A percentile compares a stretch with the other conserved stretches of the same genome.
phyloP scores from a whole-genome alignment of 2,888 invertebrate genomes.

The Andrena trimmerana region DNA sequence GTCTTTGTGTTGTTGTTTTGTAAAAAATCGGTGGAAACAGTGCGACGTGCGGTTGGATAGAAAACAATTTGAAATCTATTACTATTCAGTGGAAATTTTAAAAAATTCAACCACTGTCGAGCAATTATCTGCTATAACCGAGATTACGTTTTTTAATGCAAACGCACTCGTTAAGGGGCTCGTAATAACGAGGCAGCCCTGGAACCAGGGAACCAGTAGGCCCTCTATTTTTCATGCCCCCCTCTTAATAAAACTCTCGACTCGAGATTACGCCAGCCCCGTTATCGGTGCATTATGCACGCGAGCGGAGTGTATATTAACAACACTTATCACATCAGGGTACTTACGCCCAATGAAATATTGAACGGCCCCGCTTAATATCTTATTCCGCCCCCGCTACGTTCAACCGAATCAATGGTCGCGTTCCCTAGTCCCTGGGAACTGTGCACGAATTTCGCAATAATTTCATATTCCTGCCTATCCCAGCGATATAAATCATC shows the following conservation, averaged over 20 bases:
- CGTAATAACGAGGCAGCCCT: not conserved
- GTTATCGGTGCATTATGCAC: slow-evolving; percentile 43
- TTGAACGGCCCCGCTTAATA: slow-evolving; percentile 36
- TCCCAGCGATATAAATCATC: slow-evolving; percentile 40
- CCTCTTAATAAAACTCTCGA: not conserved
- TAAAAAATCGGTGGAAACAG: no score
- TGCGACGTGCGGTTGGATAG: no score
- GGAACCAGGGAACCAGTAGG: no score
- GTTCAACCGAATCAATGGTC: slow-evolving; percentile 10
- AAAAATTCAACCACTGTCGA: not conserved
- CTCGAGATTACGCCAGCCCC: slow-evolving; percentile 24
- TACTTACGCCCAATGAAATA: slow-evolving; percentile 44
- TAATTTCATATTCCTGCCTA: slow-evolving; percentile 49
- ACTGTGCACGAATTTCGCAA: slow-evolving; percentile 29
- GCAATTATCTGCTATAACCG: not conserved
- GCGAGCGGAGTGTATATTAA: slow-evolving; percentile 47
- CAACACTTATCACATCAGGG: slow-evolving; percentile 50
- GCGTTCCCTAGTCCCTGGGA: not conserved
- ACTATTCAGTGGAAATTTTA: no score
- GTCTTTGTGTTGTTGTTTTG: no score
- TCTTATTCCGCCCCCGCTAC: slow-evolving; percentile 19
- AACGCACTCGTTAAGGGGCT: not conserved
- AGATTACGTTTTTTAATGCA: not conserved
- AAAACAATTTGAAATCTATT: no score
- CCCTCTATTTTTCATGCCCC: not conserved